Percentiles rank a stretch among this genome's conserved stretches.
phyloP scores from a whole-genome alignment of 2,888 invertebrate species.

The Micoletzkya japonica region DNA sequence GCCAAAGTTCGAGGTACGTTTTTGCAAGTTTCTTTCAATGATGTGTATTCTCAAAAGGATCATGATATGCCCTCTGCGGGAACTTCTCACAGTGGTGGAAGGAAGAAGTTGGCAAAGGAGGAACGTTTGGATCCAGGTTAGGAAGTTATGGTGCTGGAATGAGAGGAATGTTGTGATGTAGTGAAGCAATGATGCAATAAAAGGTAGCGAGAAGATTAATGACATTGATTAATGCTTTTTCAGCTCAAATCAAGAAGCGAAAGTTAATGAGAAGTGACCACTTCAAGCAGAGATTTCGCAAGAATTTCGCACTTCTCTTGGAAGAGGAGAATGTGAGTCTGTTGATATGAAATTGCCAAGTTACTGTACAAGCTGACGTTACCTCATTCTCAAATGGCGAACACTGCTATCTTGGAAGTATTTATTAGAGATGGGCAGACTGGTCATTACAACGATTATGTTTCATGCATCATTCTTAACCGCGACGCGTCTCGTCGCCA shows the following conservation, averaged over 20 bases:
- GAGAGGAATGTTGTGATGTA: no score
- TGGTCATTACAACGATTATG: no score
- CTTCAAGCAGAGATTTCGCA: slow-evolving; percentile 28
- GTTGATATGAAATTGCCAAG: not conserved
- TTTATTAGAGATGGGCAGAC: no score
- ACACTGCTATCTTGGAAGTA: no score
- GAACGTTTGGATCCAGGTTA: slow-evolving; percentile 19
- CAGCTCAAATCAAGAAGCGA: slow-evolving; percentile 23
- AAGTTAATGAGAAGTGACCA: slow-evolving; percentile 24
- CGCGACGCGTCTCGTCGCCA: no score
- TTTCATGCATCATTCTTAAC: no score
- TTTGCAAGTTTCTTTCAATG: not conserved
- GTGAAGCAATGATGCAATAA: no score
- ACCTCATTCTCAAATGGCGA: no score
- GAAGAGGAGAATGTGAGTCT: slow-evolving; percentile 25
- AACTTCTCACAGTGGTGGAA: slow-evolving; percentile 21
- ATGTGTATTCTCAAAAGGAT: not conserved
- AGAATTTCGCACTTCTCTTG: slow-evolving; percentile 23
- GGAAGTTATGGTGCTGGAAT: no score
- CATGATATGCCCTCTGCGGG: slow-evolving; percentile 8
- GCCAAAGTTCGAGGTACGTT: slow-evolving; percentile 24
- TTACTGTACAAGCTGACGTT: no score
- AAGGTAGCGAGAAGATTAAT: no score
- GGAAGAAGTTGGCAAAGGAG: slow-evolving; percentile 9
- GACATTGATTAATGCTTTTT: no score